Percentiles rank a stretch among this genome's conserved stretches.
Evolutionary conservation across 2,888 invertebrate species (phyloP).

Genomic region (Aspidiotus rigidus): DNA sequence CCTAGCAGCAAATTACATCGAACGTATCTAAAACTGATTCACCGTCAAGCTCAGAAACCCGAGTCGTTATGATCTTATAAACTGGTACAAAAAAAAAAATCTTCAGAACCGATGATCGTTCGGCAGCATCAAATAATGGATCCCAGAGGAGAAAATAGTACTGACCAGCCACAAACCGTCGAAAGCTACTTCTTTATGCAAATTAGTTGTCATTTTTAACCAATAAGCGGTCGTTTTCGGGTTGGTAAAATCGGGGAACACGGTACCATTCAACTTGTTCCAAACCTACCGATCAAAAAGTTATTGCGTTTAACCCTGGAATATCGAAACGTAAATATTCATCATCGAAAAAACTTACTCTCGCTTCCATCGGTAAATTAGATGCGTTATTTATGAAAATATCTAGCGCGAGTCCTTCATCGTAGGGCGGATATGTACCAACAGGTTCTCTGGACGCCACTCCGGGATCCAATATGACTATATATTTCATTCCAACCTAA

Average conservation of each 20-base stretch:
- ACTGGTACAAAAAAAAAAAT: too few relatives aligned
- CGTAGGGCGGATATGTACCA: constrained; percentile 65
- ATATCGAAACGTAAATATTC: too few relatives aligned
- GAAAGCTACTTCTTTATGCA: neutral
- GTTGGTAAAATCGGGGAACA: neutral
- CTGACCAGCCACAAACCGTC: neutral
- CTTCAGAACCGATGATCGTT: too few relatives aligned
- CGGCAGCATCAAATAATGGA: too few relatives aligned
- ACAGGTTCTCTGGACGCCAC: constrained; percentile 58
- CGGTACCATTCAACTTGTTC: neutral
- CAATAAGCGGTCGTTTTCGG: neutral
- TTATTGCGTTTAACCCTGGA: too few relatives aligned
- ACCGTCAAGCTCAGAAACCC: too few relatives aligned
- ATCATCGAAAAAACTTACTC: too few relatives aligned
- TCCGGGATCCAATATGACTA: constrained; percentile 67
- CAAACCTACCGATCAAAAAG: neutral
- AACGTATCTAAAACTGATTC: too few relatives aligned
- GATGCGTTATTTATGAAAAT: constrained; percentile 62
- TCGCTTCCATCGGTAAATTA: constrained; percentile 59
- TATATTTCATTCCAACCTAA: constrained; percentile 61
- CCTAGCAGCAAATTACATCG: too few relatives aligned
- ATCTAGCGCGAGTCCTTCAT: constrained; percentile 60
- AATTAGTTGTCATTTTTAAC: neutral
- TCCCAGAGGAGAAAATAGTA: too few relatives aligned
- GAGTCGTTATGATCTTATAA: too few relatives aligned